Conservation (phyloP, 1,140 invertebrate genomes). For the Phenacoccus solenopsis region DNA sequence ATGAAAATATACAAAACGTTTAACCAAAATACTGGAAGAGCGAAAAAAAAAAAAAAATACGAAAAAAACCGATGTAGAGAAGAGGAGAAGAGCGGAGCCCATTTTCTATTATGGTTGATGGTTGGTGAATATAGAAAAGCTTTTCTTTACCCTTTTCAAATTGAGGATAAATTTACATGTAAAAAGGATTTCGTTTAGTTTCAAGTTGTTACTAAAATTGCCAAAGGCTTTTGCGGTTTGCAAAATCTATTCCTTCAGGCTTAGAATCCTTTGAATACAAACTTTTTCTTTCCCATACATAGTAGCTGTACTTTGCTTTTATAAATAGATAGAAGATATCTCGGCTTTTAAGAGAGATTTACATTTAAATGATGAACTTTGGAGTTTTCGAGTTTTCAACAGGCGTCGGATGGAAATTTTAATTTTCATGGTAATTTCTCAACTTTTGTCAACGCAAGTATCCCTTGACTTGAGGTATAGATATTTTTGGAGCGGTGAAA, state of each 20-base stretch:
- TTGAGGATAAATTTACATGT: not conserved
- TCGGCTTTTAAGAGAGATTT: not conserved
- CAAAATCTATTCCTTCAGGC: not conserved
- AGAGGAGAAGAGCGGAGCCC: not conserved
- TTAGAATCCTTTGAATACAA: constrained; percentile 2
- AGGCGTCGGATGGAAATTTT: no score
- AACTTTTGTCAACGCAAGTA: no score
- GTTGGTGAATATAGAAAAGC: not conserved
- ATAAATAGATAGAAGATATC: not conserved
- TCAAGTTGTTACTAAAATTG: constrained; percentile 3
- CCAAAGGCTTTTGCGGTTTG: not conserved
- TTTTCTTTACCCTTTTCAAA: constrained; percentile 3
- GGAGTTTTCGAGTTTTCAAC: no score
- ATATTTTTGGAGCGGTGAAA: no score
- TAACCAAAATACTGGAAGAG: no score
- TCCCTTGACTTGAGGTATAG: no score
- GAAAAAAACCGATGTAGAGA: no score
- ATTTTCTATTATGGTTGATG: not conserved
- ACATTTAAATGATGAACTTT: not conserved
- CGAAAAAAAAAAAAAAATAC: no score
- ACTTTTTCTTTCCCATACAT: not conserved
- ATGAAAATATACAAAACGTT: not conserved
- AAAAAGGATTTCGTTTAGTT: constrained; percentile 2
- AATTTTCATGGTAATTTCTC: no score
- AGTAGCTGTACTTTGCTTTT: constrained; percentile 2